A percentile compares a stretch with the other conserved stretches of the same genome.
Evolutionary conservation across 2,113 vertebrate genomes (phyloP).

Genomic region (Sapajus apella): DNA sequence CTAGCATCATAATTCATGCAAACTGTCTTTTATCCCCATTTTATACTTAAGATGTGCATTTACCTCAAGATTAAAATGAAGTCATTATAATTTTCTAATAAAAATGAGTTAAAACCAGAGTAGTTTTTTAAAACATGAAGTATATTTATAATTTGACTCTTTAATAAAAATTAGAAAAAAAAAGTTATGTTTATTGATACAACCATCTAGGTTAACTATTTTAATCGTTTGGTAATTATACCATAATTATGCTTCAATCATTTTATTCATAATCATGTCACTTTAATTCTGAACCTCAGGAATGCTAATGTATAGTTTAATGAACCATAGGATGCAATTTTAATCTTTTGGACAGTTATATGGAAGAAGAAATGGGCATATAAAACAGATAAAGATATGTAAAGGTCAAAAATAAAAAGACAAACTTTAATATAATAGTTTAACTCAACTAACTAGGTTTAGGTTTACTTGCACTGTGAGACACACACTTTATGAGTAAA

Average conservation of each 20-base stretch:
- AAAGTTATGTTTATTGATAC: not conserved
- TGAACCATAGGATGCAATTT: not conserved
- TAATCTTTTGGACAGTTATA: not conserved
- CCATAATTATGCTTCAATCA: not conserved
- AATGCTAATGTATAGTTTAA: conserved; percentile 21
- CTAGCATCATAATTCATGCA: not conserved
- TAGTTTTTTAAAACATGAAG: conserved; percentile 16
- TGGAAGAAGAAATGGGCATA: not conserved
- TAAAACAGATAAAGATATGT: not conserved
- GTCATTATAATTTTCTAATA: conserved; percentile 10
- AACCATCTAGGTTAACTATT: not conserved
- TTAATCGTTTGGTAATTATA: not conserved
- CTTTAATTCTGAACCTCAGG: not conserved
- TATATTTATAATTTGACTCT: not conserved
- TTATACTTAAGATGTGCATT: not conserved
- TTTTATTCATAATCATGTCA: conserved; percentile 24
- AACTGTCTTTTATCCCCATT: not conserved
- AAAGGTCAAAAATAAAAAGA: conserved; percentile 14
- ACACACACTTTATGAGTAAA: not conserved
- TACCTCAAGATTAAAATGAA: not conserved
- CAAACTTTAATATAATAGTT: not conserved
- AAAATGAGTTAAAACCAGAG: conserved; percentile 20
- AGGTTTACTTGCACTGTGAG: not conserved
- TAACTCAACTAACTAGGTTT: not conserved
- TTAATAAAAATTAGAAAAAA: conserved; percentile 16